Conservation (phyloP, 2,888 invertebrate species). For the Blastobasis adustella region DNA sequence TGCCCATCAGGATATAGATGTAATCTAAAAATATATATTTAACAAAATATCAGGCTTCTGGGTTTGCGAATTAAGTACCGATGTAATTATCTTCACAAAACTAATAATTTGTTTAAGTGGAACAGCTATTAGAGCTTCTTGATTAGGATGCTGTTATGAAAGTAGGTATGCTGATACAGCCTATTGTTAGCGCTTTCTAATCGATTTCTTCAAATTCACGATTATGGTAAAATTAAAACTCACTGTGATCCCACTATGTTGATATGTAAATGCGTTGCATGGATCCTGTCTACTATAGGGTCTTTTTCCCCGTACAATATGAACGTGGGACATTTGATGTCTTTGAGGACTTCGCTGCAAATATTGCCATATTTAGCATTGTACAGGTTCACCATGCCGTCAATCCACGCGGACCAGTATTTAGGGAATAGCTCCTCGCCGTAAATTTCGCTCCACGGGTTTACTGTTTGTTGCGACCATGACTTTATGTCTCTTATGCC, state of each 20-base stretch:
- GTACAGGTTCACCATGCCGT: slow-evolving; percentile 68
- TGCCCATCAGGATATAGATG: neutral
- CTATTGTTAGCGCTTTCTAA: neutral
- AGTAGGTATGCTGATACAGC: neutral
- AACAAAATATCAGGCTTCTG: neutral
- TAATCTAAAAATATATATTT: neutral
- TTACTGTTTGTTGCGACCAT: slow-evolving; percentile 84
- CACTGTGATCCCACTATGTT: slow-evolving; percentile 81
- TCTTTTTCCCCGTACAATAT: slow-evolving; percentile 91
- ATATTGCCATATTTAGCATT: slow-evolving; percentile 73
- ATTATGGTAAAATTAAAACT: slow-evolving; percentile 15
- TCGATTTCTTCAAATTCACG: neutral
- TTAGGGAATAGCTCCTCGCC: slow-evolving; percentile 77
- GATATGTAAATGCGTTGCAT: slow-evolving; percentile 80
- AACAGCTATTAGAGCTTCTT: neutral
- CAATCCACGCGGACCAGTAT: slow-evolving; percentile 80
- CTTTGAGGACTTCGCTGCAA: slow-evolving; percentile 78
- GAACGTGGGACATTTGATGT: slow-evolving; percentile 81
- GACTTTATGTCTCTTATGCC: slow-evolving; percentile 77
- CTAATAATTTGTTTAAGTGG: neutral
- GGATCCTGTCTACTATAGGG: slow-evolving; percentile 82
- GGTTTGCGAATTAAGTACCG: neutral
- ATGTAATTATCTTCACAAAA: neutral
- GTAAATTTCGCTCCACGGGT: slow-evolving; percentile 79
- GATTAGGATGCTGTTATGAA: too few relatives aligned